Base-by-base conservation (phyloP, 2,888 invertebrate genomes). In the Hirtodrosophila cameraria region DNA sequence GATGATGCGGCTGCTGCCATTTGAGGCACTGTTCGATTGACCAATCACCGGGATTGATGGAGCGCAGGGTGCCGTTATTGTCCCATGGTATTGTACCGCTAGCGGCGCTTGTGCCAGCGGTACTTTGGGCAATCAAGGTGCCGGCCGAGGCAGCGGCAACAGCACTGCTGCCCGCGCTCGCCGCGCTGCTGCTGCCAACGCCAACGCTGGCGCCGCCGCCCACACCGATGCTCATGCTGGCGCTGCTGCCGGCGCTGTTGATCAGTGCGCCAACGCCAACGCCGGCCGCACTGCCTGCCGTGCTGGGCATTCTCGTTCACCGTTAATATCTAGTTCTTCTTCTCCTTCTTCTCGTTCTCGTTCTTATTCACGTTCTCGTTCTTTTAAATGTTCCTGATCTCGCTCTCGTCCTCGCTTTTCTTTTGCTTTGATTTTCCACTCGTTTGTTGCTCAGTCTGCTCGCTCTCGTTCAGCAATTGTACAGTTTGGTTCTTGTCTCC, bases 1-100 rank as follows among this genome's bases (percentile, higher is more conserved):
- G 92, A 90, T 96, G 96, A 90, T 95, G 95, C 49, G 94, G 92
- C 39, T 94, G 93, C 74, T 93, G 92, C 94, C 94, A 94, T 76
- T 92, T 92, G 39, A 92, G 92, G 91, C 93, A 94, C 72, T 90
- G 90, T 71, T 90, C 89, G 52, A 91, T 87, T n/a, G 91, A 90
- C 90, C 91, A 90, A 66, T 91, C 90, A 42, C 89, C 88, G 9
- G 89, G 89, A 72, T 88, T 89, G 25, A 88, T 86, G 36, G 89
- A 90, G 42, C 90, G 88, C 62, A 90, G 81, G 39, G 90, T 91
- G 64, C 89, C 90, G 67, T 91, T 91, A 70, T 90, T 90, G 65
- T 90, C 90, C 89, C 89, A 90, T 9, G 89, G 72, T 25, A 89
- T 88, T 27, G 90, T 89, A 50, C 89, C 88, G 38, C 88, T 88